Base-by-base conservation (phyloP, 1,140 invertebrate genomes). In the Bombus breviceps region DNA sequence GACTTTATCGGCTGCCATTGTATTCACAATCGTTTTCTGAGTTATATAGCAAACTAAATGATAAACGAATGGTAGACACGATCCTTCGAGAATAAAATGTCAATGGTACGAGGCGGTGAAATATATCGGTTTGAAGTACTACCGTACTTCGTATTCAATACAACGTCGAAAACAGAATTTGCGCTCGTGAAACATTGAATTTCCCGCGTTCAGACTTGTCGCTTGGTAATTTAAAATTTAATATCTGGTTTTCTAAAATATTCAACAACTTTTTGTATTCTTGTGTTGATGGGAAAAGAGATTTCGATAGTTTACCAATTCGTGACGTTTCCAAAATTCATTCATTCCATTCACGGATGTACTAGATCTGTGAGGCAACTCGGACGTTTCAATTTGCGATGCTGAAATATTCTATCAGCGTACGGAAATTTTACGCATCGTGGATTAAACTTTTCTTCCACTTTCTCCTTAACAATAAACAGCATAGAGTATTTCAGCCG, bases 351-450 rank as follows among this genome's bases (percentile, higher is more conserved):
- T 28, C 25, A 53, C n/a, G 28, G 53, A 22, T 18, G 15, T 32
- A 32, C 34, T 18, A 22, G 28, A 74, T 12, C 3, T 3, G 4
- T 39, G 15, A 28, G 13, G 12, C 41, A 81, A 72, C 28, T 13
- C 64, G n/a, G 73, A 41, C n/a, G n/a, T 18, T 73, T 6, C n/a
- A 32, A 4, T 28, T 53, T 8, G 47, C 37, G 5, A 39, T 39
- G 74, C 5, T n/a, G 41, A 75, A 81, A 73, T 64, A 82, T 82
- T 82, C 71, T n/a, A 59, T 34, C 25, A n/a, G 37, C 39, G 53
- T 75, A 69, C 34, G 37, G 57, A 83, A 83, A 77, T 83, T 77
- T 77, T 77, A 83, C 81, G 74, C 81, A 83, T 83, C 73, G 43
- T 62, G 81, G 73, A 53, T 62, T 62, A 64, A 75, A 82, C 71